Evolutionary conservation across 2,797 vertebrate genomes (phyloP).

Genomic region (Typhlichthys eigenmanni): DNA sequence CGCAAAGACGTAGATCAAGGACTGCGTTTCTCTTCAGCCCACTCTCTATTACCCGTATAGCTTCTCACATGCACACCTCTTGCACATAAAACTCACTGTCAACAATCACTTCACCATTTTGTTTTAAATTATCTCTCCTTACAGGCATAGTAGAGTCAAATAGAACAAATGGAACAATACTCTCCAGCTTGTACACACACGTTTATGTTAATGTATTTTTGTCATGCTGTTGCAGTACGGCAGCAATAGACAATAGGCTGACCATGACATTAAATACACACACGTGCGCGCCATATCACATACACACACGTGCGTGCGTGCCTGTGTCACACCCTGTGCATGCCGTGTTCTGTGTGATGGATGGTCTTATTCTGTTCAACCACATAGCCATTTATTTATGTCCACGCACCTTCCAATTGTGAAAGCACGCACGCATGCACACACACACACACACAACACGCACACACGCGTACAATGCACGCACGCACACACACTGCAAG

Average conservation of each 20-base stretch:
- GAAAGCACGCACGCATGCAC: slow-evolving; percentile 6
- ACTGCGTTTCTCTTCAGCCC: slow-evolving; percentile 18
- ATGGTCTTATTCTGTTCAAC: slow-evolving; percentile 39
- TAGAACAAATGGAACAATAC: too few species aligned
- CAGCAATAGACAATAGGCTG: neutral
- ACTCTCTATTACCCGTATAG: slow-evolving; percentile 17
- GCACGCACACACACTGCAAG: neutral
- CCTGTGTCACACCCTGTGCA: neutral
- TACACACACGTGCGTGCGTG: neutral
- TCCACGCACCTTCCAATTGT: slow-evolving; percentile 5
- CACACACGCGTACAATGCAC: too few species aligned
- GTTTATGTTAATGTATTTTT: too few species aligned
- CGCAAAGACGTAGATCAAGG: slow-evolving; percentile 14
- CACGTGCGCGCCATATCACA: neutral
- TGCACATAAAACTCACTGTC: slow-evolving; percentile 37
- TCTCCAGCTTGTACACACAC: too few species aligned
- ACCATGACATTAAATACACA: neutral
- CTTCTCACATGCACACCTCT: slow-evolving; percentile 38
- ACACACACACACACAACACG: too few species aligned
- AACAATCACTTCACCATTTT: slow-evolving; percentile 43
- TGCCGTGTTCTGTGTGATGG: slow-evolving; percentile 17
- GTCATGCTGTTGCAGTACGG: too few species aligned
- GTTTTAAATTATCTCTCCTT: slow-evolving; percentile 22
- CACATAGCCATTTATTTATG: slow-evolving; percentile 30
- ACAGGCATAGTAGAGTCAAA: slow-evolving; percentile 6